Percentiles rank a stretch among this genome's conserved stretches.
These are phyloP conservation scores for Alcis repandata DNA, from an alignment of 2,888 invertebrate genomes.

Conservation along the genomic window DNA sequence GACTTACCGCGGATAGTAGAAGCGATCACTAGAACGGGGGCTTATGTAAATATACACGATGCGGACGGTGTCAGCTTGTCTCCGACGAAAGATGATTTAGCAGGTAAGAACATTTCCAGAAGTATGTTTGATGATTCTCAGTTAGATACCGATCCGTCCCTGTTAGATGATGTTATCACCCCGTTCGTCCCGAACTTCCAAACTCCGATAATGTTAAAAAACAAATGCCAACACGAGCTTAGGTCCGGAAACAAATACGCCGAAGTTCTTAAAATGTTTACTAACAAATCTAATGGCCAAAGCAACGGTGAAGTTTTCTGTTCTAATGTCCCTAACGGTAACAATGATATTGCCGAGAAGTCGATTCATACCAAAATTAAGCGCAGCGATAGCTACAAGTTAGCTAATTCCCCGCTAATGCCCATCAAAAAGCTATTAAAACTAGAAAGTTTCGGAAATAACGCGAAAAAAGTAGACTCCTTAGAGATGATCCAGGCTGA, in stretches of 20 bases:
- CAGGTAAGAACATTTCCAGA: slow-evolving; percentile 88
- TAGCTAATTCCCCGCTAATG: slow-evolving; percentile 91
- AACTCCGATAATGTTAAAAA: slow-evolving; percentile 78
- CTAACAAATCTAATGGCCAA: slow-evolving; percentile 67
- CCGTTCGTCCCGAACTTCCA: slow-evolving; percentile 82
- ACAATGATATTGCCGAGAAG: slow-evolving; percentile 58
- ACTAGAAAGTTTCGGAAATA: slow-evolving; percentile 78
- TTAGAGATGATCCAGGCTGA: slow-evolving; percentile 88
- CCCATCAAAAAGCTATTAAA: slow-evolving; percentile 88
- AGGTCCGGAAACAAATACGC: slow-evolving; percentile 74
- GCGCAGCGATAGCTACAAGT: slow-evolving; percentile 94
- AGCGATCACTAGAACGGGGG: slow-evolving; percentile 86
- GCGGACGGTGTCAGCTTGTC: slow-evolving; percentile 87
- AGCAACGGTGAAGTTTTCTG: slow-evolving; percentile 55
- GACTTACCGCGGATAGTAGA: slow-evolving; percentile 79
- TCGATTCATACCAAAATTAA: slow-evolving; percentile 86
- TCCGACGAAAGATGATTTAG: slow-evolving; percentile 88
- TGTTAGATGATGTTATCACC: slow-evolving; percentile 66
- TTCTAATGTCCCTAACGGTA: slow-evolving; percentile 48
- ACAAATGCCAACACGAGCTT: slow-evolving; percentile 66
- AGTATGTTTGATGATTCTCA: slow-evolving; percentile 57
- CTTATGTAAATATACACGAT: slow-evolving; percentile 91
- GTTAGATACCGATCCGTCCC: slow-evolving; percentile 60
- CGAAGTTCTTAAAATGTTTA: slow-evolving; percentile 82
- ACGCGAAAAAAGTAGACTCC: slow-evolving; percentile 80